Percentiles rank a stretch among this genome's conserved stretches.
phyloP scores from a whole-genome alignment of 2,113 vertebrate species.

The Chitala chitala region DNA sequence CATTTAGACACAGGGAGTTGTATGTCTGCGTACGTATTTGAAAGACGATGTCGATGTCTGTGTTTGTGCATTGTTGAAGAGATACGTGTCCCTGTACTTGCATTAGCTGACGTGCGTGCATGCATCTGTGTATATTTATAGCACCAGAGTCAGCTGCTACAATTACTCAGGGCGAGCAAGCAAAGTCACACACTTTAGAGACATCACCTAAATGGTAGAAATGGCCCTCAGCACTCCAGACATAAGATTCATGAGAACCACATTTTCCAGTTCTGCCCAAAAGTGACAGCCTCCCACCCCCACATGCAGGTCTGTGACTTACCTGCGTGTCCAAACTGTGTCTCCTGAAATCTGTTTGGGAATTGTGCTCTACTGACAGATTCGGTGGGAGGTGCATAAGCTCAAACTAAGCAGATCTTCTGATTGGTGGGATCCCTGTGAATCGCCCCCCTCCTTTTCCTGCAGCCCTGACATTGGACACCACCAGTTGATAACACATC shows the following conservation, averaged over 20 bases:
- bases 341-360: neutral
- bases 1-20: too few relatives aligned
- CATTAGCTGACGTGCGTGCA: too few relatives aligned
- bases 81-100: too few relatives aligned
- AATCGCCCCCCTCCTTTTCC: neutral
- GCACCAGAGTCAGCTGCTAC: conserved; percentile 18
- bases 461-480: conserved; percentile 6
- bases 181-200: neutral
- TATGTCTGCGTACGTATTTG: too few relatives aligned
- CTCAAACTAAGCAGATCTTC: conserved; percentile 15
- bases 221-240: neutral
- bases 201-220: neutral
- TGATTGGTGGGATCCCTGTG: conserved; percentile 11
- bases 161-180: neutral
- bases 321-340: neutral
- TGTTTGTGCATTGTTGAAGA: neutral
- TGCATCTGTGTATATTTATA: conserved; percentile 20
- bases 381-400: neutral
- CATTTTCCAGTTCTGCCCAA: too few relatives aligned
- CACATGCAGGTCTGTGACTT: neutral
- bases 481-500: neutral
- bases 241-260: neutral
- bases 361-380: neutral
- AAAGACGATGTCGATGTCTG: neutral
- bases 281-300: neutral